These are phyloP conservation scores for chimpanzee (Pan troglodytes) DNA, from an alignment of 2,113 vertebrate genomes.

Conservation along the genomic window NHGRI_mPanTro3-v2.1_pri NC_086016.1:28951501-28952000, in stretches of 20 bases:
- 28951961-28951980: background rate
- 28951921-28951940: background rate
- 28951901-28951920: slow-evolving; percentile 66
- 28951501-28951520: rapidly evolving
- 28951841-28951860: slow-evolving; percentile 69
- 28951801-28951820: slow-evolving; percentile 63
- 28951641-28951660: rapidly evolving
- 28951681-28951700: background rate
- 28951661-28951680: rapidly evolving
- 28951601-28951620: background rate
- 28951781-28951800: slow-evolving; percentile 54
- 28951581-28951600: background rate
- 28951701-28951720: background rate
- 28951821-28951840: slow-evolving; percentile 45
- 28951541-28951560: rapidly evolving
- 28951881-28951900: slow-evolving; percentile 48
- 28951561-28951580: background rate
- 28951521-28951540: background rate
- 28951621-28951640: background rate
- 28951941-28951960: background rate
- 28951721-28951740: rapidly evolving
- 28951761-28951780: rapidly evolving
- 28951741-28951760: background rate
- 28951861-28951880: slow-evolving; percentile 38
- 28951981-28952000: background rate